Evolutionary conservation across 2,888 invertebrate genomes (phyloP).

Genomic region (Microplitis deprimator): DNA sequence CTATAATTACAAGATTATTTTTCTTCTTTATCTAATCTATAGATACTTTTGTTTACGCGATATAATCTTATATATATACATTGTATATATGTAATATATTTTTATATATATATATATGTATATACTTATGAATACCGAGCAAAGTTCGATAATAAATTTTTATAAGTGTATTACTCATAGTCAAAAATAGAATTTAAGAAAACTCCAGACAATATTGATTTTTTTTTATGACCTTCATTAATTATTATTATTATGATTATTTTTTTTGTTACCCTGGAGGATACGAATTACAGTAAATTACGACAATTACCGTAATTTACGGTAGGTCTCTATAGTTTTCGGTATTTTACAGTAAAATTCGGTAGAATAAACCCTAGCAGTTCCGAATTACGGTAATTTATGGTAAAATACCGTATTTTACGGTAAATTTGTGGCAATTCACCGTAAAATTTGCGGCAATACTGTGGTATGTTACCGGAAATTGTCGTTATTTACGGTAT

Average conservation of each 20-base stretch:
- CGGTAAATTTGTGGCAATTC: too few species aligned
- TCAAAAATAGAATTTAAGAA: background rate
- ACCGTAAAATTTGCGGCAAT: too few species aligned
- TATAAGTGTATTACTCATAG: background rate
- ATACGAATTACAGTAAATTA: too few species aligned
- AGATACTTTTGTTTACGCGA: background rate
- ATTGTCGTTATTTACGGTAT: too few species aligned
- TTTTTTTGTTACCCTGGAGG: background rate
- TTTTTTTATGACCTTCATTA: background rate
- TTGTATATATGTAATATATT: background rate
- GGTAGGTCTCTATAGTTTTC: too few species aligned
- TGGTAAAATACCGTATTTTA: too few species aligned
- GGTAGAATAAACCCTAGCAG: too few species aligned
- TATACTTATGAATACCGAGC: background rate
- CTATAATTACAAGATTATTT: background rate
- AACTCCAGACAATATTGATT: background rate
- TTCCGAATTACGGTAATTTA: too few species aligned
- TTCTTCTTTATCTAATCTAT: background rate
- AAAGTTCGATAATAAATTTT: constrained; percentile 1
- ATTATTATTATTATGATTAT: background rate
- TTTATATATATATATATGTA: background rate
- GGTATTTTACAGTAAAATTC: too few species aligned
- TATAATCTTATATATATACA: background rate
- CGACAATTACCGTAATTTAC: too few species aligned
- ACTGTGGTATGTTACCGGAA: too few species aligned